Base-by-base conservation (phyloP, 2,888 invertebrate genomes). In the Euphydryas editha region DNA sequence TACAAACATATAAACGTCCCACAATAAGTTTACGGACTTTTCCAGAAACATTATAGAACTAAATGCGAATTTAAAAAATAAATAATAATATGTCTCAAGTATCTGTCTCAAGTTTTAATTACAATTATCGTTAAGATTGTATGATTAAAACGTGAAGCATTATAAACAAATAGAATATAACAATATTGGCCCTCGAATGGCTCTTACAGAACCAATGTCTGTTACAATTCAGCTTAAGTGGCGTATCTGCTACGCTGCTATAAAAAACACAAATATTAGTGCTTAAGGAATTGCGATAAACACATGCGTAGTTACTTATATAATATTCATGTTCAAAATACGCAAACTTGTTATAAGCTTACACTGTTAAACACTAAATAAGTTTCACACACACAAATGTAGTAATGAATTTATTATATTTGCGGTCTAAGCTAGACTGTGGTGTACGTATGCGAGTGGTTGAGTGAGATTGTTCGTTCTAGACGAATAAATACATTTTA, bases 381-480 rank as follows among this genome's bases (percentile, higher is more conserved):
- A 24, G 21, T 24, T 21, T 15, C 49, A 24, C 49, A 21, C 49
- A 51, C 49, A 51, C 49, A 51, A 20, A 51, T 24, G n/a, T n/a
- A 24, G n/a, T 51, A 51, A 51, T 51, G 21, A 51, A 51, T 51
- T 51, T 51, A 51, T 51, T 24, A 51, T 51, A 51, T 51, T 24
- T 51, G 49, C 7, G 49, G 49, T 51, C 49, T 51, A 15, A n/a
- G 49, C 15, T 51, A 24, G 24, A 24, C 49, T 51, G 21, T 15
- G 24, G 49, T 15, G 49, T 51, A 51, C 49, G 15, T 51, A 24
- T 21, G 24, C 6, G 49, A 51, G 49, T 24, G 8, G 15, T 2
- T 8, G 49, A 20, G 39, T n/a, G 49, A 51, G 7, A 24, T 15
- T 51, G 15, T 11, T 5, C 47, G 20, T 51, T 51, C 49, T 51